Conservation (phyloP, 1,140 invertebrate genomes). For the Atopsyche davidsoni region DNA sequence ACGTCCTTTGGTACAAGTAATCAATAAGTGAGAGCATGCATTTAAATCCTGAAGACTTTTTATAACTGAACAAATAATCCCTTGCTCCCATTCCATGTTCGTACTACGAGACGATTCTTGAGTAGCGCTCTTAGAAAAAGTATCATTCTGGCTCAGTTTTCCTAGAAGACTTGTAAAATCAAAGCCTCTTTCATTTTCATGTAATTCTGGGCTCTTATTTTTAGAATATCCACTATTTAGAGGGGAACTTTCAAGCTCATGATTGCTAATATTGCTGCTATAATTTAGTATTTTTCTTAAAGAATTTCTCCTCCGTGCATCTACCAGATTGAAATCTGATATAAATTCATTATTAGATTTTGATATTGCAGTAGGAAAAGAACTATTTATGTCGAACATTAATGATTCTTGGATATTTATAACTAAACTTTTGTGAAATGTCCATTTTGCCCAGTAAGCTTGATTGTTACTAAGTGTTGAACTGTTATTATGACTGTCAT, state of each 20-base stretch:
- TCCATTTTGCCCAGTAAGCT: conserved; percentile 41
- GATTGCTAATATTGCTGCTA: too few species aligned
- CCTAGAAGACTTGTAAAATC: too few species aligned
- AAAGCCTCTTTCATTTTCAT: too few species aligned
- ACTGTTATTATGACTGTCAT: not conserved
- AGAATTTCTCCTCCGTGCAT: conserved; percentile 35
- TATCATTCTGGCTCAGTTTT: too few species aligned
- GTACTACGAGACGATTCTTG: too few species aligned
- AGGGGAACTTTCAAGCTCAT: too few species aligned
- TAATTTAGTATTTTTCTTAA: conserved; percentile 34
- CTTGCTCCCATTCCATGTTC: not conserved
- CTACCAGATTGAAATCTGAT: conserved; percentile 35
- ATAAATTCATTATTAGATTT: conserved; percentile 2
- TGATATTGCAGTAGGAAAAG: conserved; percentile 12
- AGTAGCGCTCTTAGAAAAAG: too few species aligned
- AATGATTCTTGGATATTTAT: conserved; percentile 32
- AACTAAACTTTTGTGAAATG: conserved; percentile 36
- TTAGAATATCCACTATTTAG: too few species aligned
- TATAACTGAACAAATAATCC: conserved; percentile 14
- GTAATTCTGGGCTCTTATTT: too few species aligned
- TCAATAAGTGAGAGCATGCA: conserved; percentile 9
- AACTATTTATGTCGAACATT: conserved; percentile 24
- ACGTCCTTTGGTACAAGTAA: conserved; percentile 14
- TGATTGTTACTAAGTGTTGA: conserved; percentile 25
- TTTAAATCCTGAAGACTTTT: conserved; percentile 10